Base-by-base conservation (phyloP, 2,797 vertebrate species). In the Cyclopterus lumpus region DNA sequence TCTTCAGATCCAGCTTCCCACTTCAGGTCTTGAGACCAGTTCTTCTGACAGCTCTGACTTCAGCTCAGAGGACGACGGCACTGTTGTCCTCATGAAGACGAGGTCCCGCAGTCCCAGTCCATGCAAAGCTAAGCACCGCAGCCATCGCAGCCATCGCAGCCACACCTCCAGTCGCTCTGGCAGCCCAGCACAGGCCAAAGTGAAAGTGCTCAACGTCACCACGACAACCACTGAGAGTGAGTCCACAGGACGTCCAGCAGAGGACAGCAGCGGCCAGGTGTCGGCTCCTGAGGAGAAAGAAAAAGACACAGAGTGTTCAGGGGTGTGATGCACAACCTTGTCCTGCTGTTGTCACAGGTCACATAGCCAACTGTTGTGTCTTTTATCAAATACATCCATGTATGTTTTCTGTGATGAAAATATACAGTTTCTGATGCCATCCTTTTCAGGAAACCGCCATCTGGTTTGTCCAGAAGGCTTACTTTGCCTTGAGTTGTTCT, bases 1-100 rank as follows among this genome's bases (percentile, higher is more conserved):
- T 71, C 57, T 12, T 16, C 86, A 99, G 98, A 99, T 99, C 87
- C 96, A 95, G 59, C 93, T 99, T 86, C 97, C 97, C 73, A 93
- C 95, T 48, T 92, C 92, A 1, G 96, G 93, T 30, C 85, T 86
- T 2, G 84, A 91, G 71, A 93, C 88, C 86, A 98, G 96, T 81
- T 93, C 95, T 54, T 95, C 96, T 0, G 97, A 98, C 94, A 99
- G 96, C 90, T 98, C 97, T 0, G 95, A 95, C 74, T 92, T 94
- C 91, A 97, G 96, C 85, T 99, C 97, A 0, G 97, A 98, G 54
- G 97, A 99, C 2, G 96, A 99, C 93, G 96, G 96, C 92, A 97
- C 96, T 0, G 91, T 96, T 40, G 96, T 96, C 67, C 93, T 95
- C 38, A 93, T 95, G 46, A 96, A 96, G 48, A 94, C 94, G 26